A percentile compares a stretch with the other conserved stretches of the same genome.
Evolutionary conservation across 2,888 invertebrate genomes (phyloP).

Genomic region (Pammene aurita): DNA sequence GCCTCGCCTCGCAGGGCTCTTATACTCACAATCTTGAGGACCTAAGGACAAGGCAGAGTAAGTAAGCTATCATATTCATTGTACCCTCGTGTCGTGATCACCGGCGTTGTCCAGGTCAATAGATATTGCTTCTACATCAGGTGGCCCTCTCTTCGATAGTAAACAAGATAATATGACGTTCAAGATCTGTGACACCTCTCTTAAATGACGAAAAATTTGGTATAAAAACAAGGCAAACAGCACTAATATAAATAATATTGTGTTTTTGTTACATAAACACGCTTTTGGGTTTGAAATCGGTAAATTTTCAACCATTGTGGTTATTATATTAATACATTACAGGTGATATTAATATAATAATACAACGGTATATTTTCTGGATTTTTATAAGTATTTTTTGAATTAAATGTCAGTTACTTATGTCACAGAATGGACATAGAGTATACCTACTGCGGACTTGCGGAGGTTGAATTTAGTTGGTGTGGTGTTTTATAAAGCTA

Average conservation of each 20-base stretch:
- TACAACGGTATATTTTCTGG: background rate
- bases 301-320: background rate
- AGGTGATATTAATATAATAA: constrained; percentile 1
- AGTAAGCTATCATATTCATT: too few species aligned
- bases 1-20: too few species aligned
- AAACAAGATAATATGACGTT: background rate
- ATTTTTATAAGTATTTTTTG: background rate
- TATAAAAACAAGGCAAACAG: background rate
- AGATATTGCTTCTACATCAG: background rate
- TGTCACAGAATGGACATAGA: too few species aligned
- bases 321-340: constrained; percentile 1
- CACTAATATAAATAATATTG: background rate
- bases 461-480: too few species aligned
- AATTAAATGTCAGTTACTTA: background rate
- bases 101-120: background rate
- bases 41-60: too few species aligned
- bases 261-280: background rate
- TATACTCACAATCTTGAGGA: too few species aligned
- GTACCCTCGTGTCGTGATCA: background rate
- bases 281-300: background rate
- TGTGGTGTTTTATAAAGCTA: too few species aligned
- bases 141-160: background rate
- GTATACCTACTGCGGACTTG: background rate
- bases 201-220: background rate
- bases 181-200: background rate